These are phyloP conservation scores for Dermolepida albohirtum DNA, from an alignment of 2,888 invertebrate species.

Conservation along the genomic window DNA sequence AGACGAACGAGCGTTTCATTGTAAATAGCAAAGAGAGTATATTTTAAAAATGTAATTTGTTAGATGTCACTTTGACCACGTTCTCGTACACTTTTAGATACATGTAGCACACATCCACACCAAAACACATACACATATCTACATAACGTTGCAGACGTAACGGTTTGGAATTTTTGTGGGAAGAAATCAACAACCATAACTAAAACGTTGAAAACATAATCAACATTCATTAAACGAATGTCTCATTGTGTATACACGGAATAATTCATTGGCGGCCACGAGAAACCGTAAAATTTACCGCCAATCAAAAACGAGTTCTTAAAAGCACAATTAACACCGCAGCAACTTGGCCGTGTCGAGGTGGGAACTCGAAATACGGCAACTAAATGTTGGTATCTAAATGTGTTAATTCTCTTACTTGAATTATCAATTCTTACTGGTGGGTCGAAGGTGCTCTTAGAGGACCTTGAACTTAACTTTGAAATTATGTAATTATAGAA, in stretches of 20 bases:
- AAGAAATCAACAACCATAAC: conserved; percentile 48
- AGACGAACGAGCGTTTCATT: too few species aligned
- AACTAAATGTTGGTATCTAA: conserved; percentile 40
- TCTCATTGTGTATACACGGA: conserved; percentile 41
- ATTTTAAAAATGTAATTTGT: conserved; percentile 28
- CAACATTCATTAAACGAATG: conserved; percentile 47
- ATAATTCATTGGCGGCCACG: conserved; percentile 46
- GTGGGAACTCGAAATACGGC: conserved; percentile 42
- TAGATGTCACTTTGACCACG: conserved; percentile 17
- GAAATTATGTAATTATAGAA: too few species aligned
- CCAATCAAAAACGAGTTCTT: conserved; percentile 48
- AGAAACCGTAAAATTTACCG: conserved; percentile 45
- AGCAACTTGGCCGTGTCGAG: conserved; percentile 20
- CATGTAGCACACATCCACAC: neutral
- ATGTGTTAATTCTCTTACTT: conserved; percentile 35
- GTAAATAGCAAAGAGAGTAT: neutral
- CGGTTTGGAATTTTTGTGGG: conserved; percentile 44
- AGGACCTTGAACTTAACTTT: too few species aligned
- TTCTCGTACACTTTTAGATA: conserved; percentile 2
- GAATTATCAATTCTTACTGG: too few species aligned
- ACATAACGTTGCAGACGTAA: neutral
- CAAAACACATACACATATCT: conserved; percentile 15
- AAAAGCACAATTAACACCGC: conserved; percentile 46
- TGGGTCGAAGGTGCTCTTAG: too few species aligned
- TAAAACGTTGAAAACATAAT: conserved; percentile 46